phyloP scores from a whole-genome alignment of 1,140 invertebrate genomes.

The Chironomus tepperi region DNA sequence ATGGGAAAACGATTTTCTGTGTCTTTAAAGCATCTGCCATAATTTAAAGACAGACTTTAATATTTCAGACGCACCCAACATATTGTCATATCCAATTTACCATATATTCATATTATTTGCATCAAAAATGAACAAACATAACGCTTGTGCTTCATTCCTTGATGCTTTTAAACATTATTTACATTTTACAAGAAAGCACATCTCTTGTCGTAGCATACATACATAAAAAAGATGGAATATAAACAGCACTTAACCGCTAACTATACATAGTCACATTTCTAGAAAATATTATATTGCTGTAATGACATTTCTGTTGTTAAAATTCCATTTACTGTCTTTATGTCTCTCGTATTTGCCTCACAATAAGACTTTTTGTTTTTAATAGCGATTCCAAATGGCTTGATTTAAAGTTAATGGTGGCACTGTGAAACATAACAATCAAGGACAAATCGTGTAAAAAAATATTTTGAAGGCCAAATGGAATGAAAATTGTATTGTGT shows the following conservation, averaged over 20 bases:
- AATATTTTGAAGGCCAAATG: too few species aligned
- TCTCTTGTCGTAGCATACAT: neutral
- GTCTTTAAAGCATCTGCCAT: neutral
- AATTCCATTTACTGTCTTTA: neutral
- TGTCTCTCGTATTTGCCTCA: neutral
- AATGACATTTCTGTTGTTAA: neutral
- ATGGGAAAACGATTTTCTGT: too few species aligned
- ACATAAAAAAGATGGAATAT: conserved; percentile 7
- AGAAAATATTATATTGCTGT: neutral
- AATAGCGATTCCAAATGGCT: neutral
- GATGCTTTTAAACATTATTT: neutral
- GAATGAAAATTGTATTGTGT: too few species aligned
- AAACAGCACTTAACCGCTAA: neutral
- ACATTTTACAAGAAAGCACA: neutral
- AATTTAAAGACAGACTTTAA: neutral
- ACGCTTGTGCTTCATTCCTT: neutral
- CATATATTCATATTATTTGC: neutral
- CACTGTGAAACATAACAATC: too few species aligned
- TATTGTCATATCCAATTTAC: neutral
- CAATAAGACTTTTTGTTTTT: neutral
- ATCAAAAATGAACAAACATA: neutral
- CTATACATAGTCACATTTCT: neutral
- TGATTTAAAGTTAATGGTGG: too few species aligned
- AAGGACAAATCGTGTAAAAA: too few species aligned
- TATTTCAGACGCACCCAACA: neutral